Percentiles rank a stretch among this genome's conserved stretches.
phyloP scores from a whole-genome alignment of 1,140 invertebrate species.

The Lanistes nyassanus region DNA sequence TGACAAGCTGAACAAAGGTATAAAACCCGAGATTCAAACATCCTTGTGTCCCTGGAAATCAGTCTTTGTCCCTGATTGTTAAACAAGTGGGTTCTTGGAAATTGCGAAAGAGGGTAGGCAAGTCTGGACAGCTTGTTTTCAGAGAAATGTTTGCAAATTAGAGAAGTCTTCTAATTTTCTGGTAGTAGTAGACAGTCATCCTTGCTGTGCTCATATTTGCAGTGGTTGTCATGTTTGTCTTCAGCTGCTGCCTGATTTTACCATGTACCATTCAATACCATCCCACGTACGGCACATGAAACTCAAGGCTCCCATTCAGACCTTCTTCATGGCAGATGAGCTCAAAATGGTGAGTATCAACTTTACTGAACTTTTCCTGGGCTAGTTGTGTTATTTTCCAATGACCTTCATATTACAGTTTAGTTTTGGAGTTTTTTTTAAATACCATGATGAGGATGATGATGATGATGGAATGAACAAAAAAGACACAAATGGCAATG shows the following conservation, averaged over 20 bases:
- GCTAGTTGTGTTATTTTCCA: neutral
- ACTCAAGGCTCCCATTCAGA: conserved; percentile 64
- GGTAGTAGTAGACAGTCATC: neutral
- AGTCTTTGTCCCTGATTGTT: too few species aligned
- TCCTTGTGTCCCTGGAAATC: too few species aligned
- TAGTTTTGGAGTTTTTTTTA: neutral
- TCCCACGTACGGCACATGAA: conserved; percentile 71
- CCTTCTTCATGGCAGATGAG: conserved; percentile 82
- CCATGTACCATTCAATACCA: conserved; percentile 77
- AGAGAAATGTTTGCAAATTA: neutral
- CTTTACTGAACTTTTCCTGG: too few species aligned
- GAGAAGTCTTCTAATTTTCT: neutral
- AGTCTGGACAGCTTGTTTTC: conserved; percentile 16
- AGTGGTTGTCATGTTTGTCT: conserved; percentile 27
- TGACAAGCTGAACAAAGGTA: too few species aligned
- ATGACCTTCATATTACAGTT: neutral
- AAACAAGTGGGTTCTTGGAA: too few species aligned
- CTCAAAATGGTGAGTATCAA: conserved; percentile 70
- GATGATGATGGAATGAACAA: neutral
- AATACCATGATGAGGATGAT: neutral
- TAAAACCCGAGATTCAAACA: too few species aligned
- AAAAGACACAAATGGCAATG: neutral
- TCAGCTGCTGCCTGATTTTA: conserved; percentile 68
- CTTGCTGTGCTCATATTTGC: neutral
- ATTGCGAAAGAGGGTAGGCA: too few species aligned